These are phyloP conservation scores for Bilobella aurantiaca DNA, from an alignment of 1,140 invertebrate species.

Conservation along the genomic window DNA sequence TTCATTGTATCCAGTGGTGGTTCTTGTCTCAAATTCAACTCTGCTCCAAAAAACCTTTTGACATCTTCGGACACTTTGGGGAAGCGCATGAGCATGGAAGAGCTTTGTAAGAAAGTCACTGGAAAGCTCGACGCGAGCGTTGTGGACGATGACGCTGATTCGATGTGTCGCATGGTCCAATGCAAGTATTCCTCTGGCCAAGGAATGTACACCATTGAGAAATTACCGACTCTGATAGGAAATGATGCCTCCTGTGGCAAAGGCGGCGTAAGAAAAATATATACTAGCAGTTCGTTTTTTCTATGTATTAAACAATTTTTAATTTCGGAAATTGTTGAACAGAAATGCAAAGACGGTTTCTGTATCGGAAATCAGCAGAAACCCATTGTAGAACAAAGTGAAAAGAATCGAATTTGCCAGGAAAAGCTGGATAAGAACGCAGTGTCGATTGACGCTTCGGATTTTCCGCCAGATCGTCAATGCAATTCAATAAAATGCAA, in stretches of 20 bases:
- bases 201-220: not conserved
- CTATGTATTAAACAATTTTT: not conserved
- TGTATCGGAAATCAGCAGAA: not conserved
- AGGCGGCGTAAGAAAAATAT: not conserved
- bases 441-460: not conserved
- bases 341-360: conserved; percentile 4
- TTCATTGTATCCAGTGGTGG: not conserved
- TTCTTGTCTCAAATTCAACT: not conserved
- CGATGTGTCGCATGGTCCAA: not conserved
- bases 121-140: not conserved
- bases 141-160: not conserved
- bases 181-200: not conserved
- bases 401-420: not conserved
- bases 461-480: not conserved
- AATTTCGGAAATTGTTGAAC: too few species aligned
- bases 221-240: not conserved
- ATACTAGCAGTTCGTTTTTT: too few species aligned
- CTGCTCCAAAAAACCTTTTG: not conserved
- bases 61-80: not conserved
- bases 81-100: not conserved
- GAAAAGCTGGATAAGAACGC: not conserved
- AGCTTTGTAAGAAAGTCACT: not conserved
- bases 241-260: not conserved
- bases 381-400: not conserved
- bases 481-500: not conserved